phyloP scores from a whole-genome alignment of 2,888 invertebrate species.

The Zelleria hepariella region DNA sequence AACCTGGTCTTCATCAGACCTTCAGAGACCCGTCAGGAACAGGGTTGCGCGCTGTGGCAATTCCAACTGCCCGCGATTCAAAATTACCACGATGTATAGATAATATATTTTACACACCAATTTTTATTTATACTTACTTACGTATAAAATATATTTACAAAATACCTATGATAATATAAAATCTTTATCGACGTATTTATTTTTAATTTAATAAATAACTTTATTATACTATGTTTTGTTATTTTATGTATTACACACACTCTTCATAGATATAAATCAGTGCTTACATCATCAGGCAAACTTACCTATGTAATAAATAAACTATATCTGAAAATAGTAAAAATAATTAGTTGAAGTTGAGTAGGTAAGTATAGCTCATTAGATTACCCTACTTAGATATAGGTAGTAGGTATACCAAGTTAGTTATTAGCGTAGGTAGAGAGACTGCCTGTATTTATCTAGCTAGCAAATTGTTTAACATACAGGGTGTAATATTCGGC shows the following conservation, averaged over 20 bases:
- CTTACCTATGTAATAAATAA: too few relatives aligned
- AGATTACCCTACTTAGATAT: too few relatives aligned
- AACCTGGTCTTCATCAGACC: constrained; percentile 20
- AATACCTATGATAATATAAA: constrained; percentile 55
- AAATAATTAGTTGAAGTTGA: too few relatives aligned
- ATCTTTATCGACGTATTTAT: constrained; percentile 64
- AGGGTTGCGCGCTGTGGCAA: constrained; percentile 12
- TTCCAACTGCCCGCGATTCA: constrained; percentile 45
- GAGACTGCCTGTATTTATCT: too few relatives aligned
- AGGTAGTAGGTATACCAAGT: too few relatives aligned
- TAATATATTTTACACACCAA: constrained; percentile 38
- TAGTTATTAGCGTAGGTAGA: too few relatives aligned
- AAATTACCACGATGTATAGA: constrained; percentile 38
- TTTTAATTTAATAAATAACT: constrained; percentile 59
- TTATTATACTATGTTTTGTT: constrained; percentile 50
- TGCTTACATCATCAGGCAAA: too few relatives aligned
- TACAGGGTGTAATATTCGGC: too few relatives aligned
- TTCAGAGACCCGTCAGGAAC: constrained; percentile 6
- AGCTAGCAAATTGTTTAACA: too few relatives aligned
- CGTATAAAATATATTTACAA: constrained; percentile 27
- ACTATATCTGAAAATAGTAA: too few relatives aligned
- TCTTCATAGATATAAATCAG: background rate
- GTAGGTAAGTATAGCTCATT: too few relatives aligned
- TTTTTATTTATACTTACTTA: constrained; percentile 62
- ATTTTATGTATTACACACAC: background rate